These are phyloP conservation scores for Ramphastos sulfuratus DNA, from an alignment of 2,113 vertebrate species.

Conservation along the genomic window DNA sequence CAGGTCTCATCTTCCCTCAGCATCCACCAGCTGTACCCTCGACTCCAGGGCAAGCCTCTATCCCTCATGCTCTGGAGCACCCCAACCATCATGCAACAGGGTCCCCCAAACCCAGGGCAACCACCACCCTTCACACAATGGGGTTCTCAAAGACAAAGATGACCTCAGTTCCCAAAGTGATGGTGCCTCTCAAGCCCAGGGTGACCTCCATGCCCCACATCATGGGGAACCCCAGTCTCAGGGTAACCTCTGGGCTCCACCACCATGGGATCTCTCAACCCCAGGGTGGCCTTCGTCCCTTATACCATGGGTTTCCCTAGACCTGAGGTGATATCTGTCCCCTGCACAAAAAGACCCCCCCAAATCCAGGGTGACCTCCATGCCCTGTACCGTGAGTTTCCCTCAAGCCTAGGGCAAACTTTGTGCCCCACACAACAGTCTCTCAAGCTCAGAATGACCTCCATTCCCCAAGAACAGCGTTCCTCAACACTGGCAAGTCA, in stretches of 20 bases:
- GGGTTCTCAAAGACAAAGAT: not conserved
- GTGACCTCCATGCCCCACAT: rapidly evolving
- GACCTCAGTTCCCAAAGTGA: not conserved
- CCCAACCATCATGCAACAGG: rapidly evolving
- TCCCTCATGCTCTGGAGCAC: too few relatives aligned
- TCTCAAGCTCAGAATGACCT: not conserved
- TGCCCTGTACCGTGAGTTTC: too few relatives aligned
- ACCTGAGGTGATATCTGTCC: too few relatives aligned
- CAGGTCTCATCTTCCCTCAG: not conserved
- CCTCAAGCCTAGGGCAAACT: too few relatives aligned
- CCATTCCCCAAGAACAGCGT: not conserved
- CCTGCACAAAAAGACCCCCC: too few relatives aligned
- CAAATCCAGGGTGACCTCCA: too few relatives aligned
- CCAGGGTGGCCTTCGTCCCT: not conserved
- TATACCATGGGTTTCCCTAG: not conserved
- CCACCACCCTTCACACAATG: not conserved
- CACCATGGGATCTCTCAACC: too few relatives aligned
- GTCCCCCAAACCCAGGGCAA: not conserved
- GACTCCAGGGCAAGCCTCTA: not conserved
- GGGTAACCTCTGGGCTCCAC: not conserved
- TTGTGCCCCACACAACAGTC: not conserved
- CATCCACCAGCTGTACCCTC: not conserved
- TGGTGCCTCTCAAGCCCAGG: not conserved
- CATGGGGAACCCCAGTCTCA: rapidly evolving
- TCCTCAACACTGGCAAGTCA: too few relatives aligned